Conservation (phyloP, 2,888 invertebrate species). For the Callimorpha dominula region DNA sequence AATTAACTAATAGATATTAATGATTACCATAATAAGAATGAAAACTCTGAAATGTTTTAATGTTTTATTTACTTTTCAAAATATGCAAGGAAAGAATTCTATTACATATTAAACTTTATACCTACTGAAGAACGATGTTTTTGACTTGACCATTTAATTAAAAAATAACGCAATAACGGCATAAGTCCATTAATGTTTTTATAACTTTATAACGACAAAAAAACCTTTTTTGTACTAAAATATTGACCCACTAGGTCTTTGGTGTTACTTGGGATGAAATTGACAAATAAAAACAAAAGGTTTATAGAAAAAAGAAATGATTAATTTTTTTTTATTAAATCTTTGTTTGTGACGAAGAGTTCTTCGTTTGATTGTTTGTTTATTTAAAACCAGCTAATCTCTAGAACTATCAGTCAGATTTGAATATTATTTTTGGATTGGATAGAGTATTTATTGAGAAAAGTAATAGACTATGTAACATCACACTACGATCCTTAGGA, state of each 20-base stretch:
- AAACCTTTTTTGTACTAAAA: background rate
- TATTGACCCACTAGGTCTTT: background rate
- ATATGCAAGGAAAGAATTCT: background rate
- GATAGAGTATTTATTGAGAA: too few species aligned
- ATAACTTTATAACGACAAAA: too few species aligned
- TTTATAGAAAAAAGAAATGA: background rate
- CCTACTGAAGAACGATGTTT: background rate
- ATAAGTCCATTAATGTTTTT: too few species aligned
- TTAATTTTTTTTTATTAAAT: too few species aligned
- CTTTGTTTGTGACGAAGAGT: too few species aligned
- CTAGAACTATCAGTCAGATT: too few species aligned
- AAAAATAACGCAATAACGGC: background rate
- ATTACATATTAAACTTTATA: background rate
- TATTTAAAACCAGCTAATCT: too few species aligned
- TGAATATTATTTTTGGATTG: too few species aligned
- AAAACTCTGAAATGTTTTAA: background rate
- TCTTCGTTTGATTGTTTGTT: too few species aligned
- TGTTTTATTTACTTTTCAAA: background rate
- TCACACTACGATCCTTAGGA: too few species aligned
- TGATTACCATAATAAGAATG: background rate
- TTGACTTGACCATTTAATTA: background rate
- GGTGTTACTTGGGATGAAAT: background rate
- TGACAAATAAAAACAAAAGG: background rate
- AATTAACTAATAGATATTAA: background rate
- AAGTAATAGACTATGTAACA: too few species aligned